Percentiles rank a stretch among this genome's conserved stretches.
Conservation (phyloP, 1,140 invertebrate species). For the Heliconius nattereri region DNA sequence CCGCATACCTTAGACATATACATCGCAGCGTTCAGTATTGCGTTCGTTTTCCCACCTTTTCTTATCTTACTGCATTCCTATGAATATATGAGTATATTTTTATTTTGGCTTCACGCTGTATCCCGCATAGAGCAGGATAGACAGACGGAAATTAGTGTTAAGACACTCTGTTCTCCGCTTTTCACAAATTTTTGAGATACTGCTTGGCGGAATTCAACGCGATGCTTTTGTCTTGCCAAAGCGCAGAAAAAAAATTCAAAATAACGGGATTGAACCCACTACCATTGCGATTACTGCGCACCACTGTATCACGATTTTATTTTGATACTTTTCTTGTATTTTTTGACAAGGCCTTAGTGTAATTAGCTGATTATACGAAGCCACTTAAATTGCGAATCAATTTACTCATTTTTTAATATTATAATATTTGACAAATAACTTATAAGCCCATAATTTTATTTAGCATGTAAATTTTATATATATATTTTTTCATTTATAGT, state of each 20-base stretch:
- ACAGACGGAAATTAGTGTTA: not conserved
- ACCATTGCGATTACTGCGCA: not conserved
- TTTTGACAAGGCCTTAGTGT: not conserved
- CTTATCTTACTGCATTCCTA: constrained; percentile 81
- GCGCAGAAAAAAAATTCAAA: too few relatives aligned
- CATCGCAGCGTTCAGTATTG: constrained; percentile 78
- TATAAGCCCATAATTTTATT: not conserved
- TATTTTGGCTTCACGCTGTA: not conserved
- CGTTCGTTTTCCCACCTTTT: constrained; percentile 73
- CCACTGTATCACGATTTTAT: not conserved
- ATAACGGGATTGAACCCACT: not conserved
- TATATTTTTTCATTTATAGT: not conserved
- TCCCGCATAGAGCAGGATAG: not conserved
- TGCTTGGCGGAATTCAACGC: not conserved
- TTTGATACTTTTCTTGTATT: not conserved
- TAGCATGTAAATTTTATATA: not conserved
- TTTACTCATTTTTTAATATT: not conserved
- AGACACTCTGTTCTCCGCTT: not conserved
- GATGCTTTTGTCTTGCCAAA: too few relatives aligned
- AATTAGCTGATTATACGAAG: not conserved
- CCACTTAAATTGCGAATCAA: not conserved
- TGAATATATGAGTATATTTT: constrained; percentile 55
- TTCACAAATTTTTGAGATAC: not conserved
- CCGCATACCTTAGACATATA: constrained; percentile 79
- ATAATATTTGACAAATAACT: not conserved